Evolutionary conservation across 2,888 invertebrate species (phyloP).

Genomic region (Caenorhabditis sulstoni): DNA sequence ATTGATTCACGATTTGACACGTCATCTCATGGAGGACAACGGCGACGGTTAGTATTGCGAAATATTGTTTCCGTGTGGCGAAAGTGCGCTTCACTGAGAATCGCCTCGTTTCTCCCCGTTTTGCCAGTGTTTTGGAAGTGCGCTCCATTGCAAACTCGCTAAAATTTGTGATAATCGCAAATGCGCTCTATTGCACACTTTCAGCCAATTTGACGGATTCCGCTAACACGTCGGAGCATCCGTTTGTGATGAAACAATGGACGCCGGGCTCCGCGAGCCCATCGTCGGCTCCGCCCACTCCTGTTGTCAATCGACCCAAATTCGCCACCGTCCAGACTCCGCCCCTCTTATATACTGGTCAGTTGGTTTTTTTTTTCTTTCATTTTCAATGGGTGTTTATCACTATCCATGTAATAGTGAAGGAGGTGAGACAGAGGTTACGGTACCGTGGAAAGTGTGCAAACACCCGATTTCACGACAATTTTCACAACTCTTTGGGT

Average conservation of each 20-base stretch:
- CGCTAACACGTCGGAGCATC: slow-evolving; percentile 38
- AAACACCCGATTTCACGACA: too few species aligned
- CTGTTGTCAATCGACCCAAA: slow-evolving; percentile 2
- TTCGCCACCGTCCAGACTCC: slow-evolving; percentile 47
- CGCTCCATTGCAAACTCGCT: too few species aligned
- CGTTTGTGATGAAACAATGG: slow-evolving; percentile 72
- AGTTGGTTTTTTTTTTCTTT: neutral
- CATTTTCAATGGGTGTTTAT: slow-evolving; percentile 9
- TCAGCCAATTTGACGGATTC: slow-evolving; percentile 21
- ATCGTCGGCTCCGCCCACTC: slow-evolving; percentile 6
- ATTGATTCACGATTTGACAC: slow-evolving; percentile 29
- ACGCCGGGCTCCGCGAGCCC: too few species aligned
- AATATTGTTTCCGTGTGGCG: too few species aligned
- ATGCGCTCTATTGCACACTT: neutral
- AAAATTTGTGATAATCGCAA: too few species aligned
- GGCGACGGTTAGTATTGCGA: slow-evolving; percentile 13
- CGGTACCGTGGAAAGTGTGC: too few species aligned
- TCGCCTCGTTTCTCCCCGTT: too few species aligned
- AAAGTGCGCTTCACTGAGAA: too few species aligned
- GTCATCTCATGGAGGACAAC: slow-evolving; percentile 34
- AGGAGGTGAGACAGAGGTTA: neutral
- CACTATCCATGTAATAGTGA: neutral
- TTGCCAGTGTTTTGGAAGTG: too few species aligned
- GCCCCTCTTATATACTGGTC: slow-evolving; percentile 54
- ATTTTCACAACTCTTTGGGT: too few species aligned